Conservation (phyloP, 2,113 vertebrate genomes). For the Melanotaenia duboulayi region DNA sequence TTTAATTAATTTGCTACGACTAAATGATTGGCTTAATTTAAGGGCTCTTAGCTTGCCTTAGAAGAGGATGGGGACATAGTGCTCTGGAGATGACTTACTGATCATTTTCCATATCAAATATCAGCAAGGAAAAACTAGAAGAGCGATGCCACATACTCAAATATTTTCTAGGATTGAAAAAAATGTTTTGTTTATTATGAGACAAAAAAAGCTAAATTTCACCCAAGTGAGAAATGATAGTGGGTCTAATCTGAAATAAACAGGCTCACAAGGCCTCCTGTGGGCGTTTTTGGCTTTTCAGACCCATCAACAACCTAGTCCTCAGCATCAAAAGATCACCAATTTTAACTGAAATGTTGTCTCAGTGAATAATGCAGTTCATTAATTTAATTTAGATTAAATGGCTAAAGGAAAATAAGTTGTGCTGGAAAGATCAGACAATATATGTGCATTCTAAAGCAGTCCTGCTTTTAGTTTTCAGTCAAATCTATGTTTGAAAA, state of each 20-base stretch:
- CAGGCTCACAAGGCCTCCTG: constrained; percentile 55
- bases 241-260: constrained; percentile 61
- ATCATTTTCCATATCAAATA: constrained; percentile 56
- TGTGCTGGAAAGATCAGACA: constrained; percentile 69
- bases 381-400: constrained; percentile 75
- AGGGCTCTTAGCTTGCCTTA: constrained; percentile 77
- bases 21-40: constrained; percentile 85
- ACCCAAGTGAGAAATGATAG: constrained; percentile 62
- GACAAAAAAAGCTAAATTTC: constrained; percentile 33
- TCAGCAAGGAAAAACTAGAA: constrained; percentile 11
- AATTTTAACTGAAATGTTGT: constrained; percentile 71
- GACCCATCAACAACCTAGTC: constrained; percentile 57
- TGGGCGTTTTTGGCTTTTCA: constrained; percentile 36
- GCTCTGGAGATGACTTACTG: constrained; percentile 59
- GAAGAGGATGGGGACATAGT: constrained; percentile 44
- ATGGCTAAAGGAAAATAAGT: constrained; percentile 59
- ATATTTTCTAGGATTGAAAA: constrained; percentile 26
- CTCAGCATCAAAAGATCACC: constrained; percentile 65
- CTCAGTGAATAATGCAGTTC: constrained; percentile 72
- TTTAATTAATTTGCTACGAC: constrained; percentile 86
- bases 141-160: constrained; percentile 13
- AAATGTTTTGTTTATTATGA: constrained; percentile 47
- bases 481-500: constrained; percentile 65
- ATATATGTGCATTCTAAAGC: constrained; percentile 58
- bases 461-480: constrained; percentile 49